These are phyloP conservation scores for Denticeps clupeoides DNA, from an alignment of 2,797 vertebrate genomes.

Conservation along the genomic window DNA sequence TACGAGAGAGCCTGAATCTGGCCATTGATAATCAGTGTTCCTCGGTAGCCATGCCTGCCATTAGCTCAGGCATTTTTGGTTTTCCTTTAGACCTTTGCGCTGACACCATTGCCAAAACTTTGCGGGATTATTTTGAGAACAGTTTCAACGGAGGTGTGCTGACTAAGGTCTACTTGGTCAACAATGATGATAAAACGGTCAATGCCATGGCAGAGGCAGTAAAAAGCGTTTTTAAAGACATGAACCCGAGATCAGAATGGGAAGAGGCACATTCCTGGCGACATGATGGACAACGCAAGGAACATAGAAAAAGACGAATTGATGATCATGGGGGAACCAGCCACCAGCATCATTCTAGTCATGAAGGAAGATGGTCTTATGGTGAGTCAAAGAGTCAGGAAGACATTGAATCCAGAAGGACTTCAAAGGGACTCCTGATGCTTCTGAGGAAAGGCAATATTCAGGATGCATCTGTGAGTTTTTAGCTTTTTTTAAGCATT, in stretches of 20 bases:
- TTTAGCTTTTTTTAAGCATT: conserved; percentile 2
- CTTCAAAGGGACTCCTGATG: conserved; percentile 55
- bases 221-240: conserved; percentile 35
- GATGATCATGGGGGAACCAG: not conserved
- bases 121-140: conserved; percentile 50
- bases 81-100: conserved; percentile 65
- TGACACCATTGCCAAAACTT: conserved; percentile 50
- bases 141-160: conserved; percentile 21
- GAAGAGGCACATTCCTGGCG: too few relatives aligned
- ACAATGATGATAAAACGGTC: conserved; percentile 32
- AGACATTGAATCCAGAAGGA: conserved; percentile 24
- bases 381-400: not conserved
- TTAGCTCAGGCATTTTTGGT: conserved; percentile 69
- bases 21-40: conserved; percentile 36
- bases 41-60: conserved; percentile 68
- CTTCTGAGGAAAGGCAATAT: conserved; percentile 49
- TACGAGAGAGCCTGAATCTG: conserved; percentile 50
- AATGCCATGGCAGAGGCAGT: conserved; percentile 45
- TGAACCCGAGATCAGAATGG: conserved; percentile 21
- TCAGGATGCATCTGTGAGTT: conserved; percentile 63
- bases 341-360: too few relatives aligned
- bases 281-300: not conserved
- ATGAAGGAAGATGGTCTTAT: conserved; percentile 20
- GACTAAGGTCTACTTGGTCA: conserved; percentile 65
- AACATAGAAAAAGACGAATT: not conserved